Conservation (phyloP, 2,113 vertebrate species). For the Verasper variegatus region DNA sequence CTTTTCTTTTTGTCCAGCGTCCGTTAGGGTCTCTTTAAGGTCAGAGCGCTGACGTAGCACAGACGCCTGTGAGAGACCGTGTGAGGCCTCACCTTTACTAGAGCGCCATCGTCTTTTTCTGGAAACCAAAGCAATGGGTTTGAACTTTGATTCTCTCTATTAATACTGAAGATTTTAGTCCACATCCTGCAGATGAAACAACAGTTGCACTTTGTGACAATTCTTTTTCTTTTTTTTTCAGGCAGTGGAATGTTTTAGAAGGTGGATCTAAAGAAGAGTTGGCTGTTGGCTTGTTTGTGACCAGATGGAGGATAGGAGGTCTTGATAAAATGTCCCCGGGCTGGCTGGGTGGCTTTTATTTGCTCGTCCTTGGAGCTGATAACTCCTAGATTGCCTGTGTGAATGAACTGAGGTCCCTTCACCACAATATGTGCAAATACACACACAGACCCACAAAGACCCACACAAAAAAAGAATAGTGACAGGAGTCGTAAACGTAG, state of each 20-base stretch:
- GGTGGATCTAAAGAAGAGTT: slow-evolving; percentile 42
- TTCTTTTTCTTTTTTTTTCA: not conserved
- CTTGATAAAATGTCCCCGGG: slow-evolving; percentile 82
- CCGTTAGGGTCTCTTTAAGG: not conserved
- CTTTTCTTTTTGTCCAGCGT: not conserved
- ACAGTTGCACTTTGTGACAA: slow-evolving; percentile 8
- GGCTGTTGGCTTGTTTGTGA: slow-evolving; percentile 79
- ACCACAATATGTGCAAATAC: slow-evolving; percentile 63
- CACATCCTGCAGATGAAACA: not conserved
- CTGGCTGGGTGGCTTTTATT: slow-evolving; percentile 79
- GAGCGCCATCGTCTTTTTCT: not conserved
- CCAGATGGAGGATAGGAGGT: slow-evolving; percentile 54
- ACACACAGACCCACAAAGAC: slow-evolving; percentile 5
- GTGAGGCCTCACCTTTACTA: not conserved
- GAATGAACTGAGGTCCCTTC: slow-evolving; percentile 86
- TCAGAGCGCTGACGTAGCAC: not conserved
- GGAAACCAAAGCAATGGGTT: not conserved
- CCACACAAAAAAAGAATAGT: not conserved
- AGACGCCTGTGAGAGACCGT: not conserved
- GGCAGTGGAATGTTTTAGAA: slow-evolving; percentile 12
- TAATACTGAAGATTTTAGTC: not conserved
- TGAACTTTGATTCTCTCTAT: not conserved
- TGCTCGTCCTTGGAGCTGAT: slow-evolving; percentile 86
- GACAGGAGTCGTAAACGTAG: not conserved
- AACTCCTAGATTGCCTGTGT: slow-evolving; percentile 81